Evolutionary conservation across 2,113 vertebrate species (phyloP).

Genomic region (Cyprinodon variegatus): DNA sequence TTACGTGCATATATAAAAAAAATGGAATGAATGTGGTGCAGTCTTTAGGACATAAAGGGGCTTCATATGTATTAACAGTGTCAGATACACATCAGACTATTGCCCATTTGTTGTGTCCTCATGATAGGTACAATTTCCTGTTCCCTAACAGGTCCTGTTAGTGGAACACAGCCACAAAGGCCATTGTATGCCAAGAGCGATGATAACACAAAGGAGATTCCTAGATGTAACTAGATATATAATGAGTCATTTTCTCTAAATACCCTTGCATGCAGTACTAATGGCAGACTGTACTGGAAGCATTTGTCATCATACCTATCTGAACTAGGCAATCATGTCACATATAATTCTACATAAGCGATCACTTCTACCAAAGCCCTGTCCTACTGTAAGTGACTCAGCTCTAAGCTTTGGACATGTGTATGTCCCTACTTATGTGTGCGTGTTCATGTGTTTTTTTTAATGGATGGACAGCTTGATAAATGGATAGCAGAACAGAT

Average conservation of each 20-base stretch:
- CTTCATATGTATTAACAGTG: slow-evolving; percentile 14
- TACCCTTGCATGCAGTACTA: slow-evolving; percentile 42
- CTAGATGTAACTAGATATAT: slow-evolving; percentile 46
- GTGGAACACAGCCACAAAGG: slow-evolving; percentile 50
- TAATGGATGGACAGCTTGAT: slow-evolving; percentile 36
- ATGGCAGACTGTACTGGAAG: slow-evolving; percentile 27
- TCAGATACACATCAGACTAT: slow-evolving; percentile 64
- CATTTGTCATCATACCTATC: slow-evolving; percentile 54
- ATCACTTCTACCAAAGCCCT: slow-evolving; percentile 45
- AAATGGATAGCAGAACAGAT: slow-evolving; percentile 43
- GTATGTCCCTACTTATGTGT: background rate
- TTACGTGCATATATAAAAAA: background rate
- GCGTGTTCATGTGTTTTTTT: slow-evolving; percentile 9
- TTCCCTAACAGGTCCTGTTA: slow-evolving; percentile 50
- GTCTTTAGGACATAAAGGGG: slow-evolving; percentile 26
- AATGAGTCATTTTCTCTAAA: slow-evolving; percentile 26
- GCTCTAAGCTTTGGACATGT: slow-evolving; percentile 42
- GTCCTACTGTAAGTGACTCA: slow-evolving; percentile 33
- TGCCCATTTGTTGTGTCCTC: slow-evolving; percentile 42
- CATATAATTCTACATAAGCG: slow-evolving; percentile 62
- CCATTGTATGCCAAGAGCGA: slow-evolving; percentile 59
- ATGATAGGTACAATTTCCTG: slow-evolving; percentile 39
- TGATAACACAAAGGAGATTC: slow-evolving; percentile 57
- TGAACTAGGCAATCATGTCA: slow-evolving; percentile 54
- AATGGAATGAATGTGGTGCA: slow-evolving; percentile 20